Base-by-base conservation (phyloP, 2,113 vertebrate genomes). In the Ivindomyrus marchei region DNA sequence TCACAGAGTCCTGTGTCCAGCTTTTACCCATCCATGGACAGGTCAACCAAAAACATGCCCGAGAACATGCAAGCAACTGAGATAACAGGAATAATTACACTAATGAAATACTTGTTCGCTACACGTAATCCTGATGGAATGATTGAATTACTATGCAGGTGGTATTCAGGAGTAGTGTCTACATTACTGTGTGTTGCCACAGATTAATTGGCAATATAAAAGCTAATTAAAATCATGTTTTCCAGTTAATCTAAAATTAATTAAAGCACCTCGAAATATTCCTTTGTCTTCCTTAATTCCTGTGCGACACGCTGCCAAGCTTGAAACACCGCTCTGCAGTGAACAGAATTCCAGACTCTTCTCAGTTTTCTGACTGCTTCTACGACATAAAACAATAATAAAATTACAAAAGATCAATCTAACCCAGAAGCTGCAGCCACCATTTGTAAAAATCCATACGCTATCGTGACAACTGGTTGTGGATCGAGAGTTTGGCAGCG, bases 211-310 rank as follows among this genome's bases (percentile, higher is more conserved):
- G 8, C 45, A 85, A 24, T 47, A 46, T 47, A 85, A 47, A 85
- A 85, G 36, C 24, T 46, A 85, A 85, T 21, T 45, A n/a, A 85
- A 85, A 13, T 24, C 21, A 47, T 24, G 15, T 47, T 46, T 45
- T 46, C 21, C 24, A 52, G 10, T 89, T 49, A 39, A 58, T 42
- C 27, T 62, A 24, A 53, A 87, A 87, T 87, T 15, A 6, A 52
- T 13, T 58, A 49, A 13, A n/a, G 84, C 93, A 94, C 94, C 94
- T 94, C 91, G 52, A 94, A 93, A 89, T 93, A 90, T 10, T 94
- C 92, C 45, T 92, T 94, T 89, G 39, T 90, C 89, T 58, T 92
- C 88, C 91, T 94, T 83, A 93, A 91, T 42, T 95, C 92, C 91
- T 90, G 93, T 45, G 89, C 46, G 84, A 92, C 88, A 21, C 53